Conservation (phyloP, 35 echinoderm and acorn worm genomes). For the Ptychodera flava region DNA sequence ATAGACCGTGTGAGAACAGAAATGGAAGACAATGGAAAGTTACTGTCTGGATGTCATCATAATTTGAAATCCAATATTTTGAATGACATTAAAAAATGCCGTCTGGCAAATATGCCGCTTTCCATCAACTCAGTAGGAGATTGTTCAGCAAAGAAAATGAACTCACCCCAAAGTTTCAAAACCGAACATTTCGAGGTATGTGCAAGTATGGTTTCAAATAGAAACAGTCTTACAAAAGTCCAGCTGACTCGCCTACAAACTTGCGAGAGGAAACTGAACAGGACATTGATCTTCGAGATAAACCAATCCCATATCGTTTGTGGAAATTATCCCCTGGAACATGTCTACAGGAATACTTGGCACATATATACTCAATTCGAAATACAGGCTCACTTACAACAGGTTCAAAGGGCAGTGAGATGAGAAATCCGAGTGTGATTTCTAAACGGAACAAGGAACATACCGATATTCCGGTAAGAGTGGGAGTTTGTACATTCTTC, state of each 20-base stretch:
- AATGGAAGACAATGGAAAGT: not conserved
- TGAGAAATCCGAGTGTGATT: not conserved
- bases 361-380: not conserved
- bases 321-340: not conserved
- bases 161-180: too few relatives aligned
- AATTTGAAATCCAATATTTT: not conserved
- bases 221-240: too few relatives aligned
- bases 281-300: too few relatives aligned
- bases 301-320: not conserved
- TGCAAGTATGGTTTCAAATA: too few relatives aligned
- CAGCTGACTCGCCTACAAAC: too few relatives aligned
- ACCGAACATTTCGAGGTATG: too few relatives aligned
- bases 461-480: not conserved
- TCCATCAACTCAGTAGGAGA: not conserved
- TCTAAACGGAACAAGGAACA: not conserved
- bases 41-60: not conserved
- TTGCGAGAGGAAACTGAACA: too few relatives aligned
- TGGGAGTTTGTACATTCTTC: not conserved
- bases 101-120: not conserved
- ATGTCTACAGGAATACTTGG: not conserved
- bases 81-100: not conserved
- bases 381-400: not conserved
- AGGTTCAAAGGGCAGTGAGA: not conserved
- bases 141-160: too few relatives aligned
- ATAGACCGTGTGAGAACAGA: not conserved